Conservation (phyloP, 1,140 invertebrate genomes). For the Hormaphis cornu region DNA sequence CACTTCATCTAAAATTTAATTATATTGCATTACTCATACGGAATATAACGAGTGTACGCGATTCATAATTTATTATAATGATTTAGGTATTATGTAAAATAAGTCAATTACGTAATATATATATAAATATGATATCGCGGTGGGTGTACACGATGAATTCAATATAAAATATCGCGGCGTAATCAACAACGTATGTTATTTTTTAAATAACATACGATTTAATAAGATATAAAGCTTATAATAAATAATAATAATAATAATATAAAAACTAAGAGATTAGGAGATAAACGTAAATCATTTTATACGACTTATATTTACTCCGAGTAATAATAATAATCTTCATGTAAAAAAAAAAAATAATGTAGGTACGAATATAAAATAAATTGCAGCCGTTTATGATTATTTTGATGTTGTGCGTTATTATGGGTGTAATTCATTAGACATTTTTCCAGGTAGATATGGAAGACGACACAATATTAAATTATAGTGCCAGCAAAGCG, state of each 20-base stretch:
- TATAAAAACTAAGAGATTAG: not conserved
- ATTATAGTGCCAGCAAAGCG: not conserved
- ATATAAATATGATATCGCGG: no score
- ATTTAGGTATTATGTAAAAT: not conserved
- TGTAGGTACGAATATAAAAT: not conserved
- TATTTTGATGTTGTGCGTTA: not conserved
- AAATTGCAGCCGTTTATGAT: not conserved
- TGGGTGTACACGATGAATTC: no score
- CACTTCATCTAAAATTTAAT: not conserved
- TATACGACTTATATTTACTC: not conserved
- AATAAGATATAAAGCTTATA: no score
- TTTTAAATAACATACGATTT: no score
- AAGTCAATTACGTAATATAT: no score
- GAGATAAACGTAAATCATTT: not conserved
- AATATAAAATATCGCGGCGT: no score
- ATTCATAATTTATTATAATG: not conserved
- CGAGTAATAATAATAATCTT: slow-evolving; percentile 4
- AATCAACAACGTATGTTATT: no score
- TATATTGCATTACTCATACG: not conserved
- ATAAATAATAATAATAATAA: no score
- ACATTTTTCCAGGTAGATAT: not conserved
- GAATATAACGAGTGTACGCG: no score
- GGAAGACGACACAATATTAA: not conserved
- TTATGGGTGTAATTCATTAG: not conserved
- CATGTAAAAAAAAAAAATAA: not conserved